These are phyloP conservation scores for Notodromas monacha DNA, from an alignment of 2,888 invertebrate genomes.

Conservation along the genomic window DNA sequence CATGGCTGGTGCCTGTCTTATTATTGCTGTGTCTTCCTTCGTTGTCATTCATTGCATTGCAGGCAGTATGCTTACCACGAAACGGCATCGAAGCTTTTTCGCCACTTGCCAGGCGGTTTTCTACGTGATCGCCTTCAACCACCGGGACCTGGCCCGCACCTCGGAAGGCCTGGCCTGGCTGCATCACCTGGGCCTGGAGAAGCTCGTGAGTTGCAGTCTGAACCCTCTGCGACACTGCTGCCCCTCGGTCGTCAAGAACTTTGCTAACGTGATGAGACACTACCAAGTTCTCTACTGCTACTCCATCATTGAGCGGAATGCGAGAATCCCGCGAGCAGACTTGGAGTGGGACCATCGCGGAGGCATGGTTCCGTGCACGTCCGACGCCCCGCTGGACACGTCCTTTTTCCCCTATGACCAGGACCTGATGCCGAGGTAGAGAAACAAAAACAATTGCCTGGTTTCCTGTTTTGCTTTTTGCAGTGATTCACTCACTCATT, in stretches of 20 bases:
- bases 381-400: too few species aligned
- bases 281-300: conserved; percentile 77
- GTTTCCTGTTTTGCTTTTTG: too few species aligned
- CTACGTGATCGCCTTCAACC: conserved; percentile 62
- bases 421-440: too few species aligned
- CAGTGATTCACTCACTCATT: too few species aligned
- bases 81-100: conserved; percentile 72
- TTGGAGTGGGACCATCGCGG: too few species aligned
- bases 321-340: conserved; percentile 14
- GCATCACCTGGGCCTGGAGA: conserved; percentile 44
- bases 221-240: conserved; percentile 61
- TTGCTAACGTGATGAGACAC: conserved; percentile 41
- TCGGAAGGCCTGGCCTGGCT: conserved; percentile 40
- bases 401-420: too few species aligned
- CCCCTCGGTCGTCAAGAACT: conserved; percentile 37
- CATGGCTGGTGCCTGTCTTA: too few species aligned
- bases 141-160: conserved; percentile 38
- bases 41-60: too few species aligned
- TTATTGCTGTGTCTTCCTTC: too few species aligned
- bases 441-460: too few species aligned
- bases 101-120: conserved; percentile 68
- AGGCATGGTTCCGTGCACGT: too few species aligned
- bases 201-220: conserved; percentile 46
- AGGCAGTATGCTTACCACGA: too few species aligned
- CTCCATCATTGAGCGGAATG: conserved; percentile 52